These are phyloP conservation scores for Guaruba guarouba DNA, from an alignment of 2,113 vertebrate genomes.

Conservation along the genomic window DNA sequence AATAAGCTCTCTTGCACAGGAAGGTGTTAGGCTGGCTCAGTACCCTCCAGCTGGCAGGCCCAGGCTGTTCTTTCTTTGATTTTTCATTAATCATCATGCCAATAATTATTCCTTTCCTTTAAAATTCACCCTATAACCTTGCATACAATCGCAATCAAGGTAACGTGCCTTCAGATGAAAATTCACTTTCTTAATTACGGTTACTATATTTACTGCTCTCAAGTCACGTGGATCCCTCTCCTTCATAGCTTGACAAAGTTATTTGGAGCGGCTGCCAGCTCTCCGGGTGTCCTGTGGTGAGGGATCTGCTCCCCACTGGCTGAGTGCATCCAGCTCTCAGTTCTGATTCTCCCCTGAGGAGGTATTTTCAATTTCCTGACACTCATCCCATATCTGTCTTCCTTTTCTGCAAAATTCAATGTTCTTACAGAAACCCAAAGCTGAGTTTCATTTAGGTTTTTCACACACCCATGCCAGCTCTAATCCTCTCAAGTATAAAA, in stretches of 20 bases:
- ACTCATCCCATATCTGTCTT: not conserved
- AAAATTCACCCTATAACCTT: not conserved
- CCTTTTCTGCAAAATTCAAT: not conserved
- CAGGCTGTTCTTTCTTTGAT: not conserved
- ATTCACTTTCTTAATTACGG: not conserved
- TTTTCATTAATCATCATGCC: not conserved
- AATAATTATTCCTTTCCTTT: not conserved
- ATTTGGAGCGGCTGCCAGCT: not conserved
- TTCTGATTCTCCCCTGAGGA: not conserved
- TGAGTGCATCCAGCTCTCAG: not conserved
- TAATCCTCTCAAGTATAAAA: not conserved
- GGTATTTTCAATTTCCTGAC: conserved; percentile 11
- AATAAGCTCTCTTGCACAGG: not conserved
- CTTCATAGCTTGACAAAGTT: not conserved
- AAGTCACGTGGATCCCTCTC: not conserved
- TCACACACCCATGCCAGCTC: not conserved
- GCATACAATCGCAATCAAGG: conserved; percentile 10
- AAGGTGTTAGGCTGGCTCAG: not conserved
- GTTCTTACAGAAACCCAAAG: not conserved
- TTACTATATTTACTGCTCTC: conserved; percentile 13
- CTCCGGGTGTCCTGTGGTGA: not conserved
- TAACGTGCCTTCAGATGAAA: not conserved
- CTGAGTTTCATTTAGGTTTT: not conserved
- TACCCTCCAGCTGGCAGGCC: not conserved
- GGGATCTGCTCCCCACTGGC: not conserved